These are phyloP conservation scores for Eremobia ochroleuca DNA, from an alignment of 2,888 invertebrate genomes.

Conservation along the genomic window DNA sequence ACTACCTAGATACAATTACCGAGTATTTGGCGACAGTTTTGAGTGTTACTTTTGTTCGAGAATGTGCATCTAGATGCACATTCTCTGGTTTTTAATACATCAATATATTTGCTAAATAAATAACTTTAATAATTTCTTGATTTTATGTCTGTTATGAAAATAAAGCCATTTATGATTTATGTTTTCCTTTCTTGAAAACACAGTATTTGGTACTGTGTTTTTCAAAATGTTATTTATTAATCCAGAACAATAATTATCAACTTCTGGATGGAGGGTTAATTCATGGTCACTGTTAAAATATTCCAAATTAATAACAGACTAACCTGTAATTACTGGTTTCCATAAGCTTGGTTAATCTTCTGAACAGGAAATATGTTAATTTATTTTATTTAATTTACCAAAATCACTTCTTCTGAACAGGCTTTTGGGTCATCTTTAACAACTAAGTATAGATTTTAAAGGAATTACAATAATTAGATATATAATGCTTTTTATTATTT, in stretches of 20 bases:
- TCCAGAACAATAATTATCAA: no score
- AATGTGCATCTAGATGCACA: no score
- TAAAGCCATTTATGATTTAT: background rate
- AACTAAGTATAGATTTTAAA: background rate
- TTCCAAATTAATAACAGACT: no score
- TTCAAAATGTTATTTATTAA: background rate
- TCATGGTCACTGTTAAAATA: no score
- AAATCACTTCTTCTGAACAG: background rate
- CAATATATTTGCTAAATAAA: no score
- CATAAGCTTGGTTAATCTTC: background rate
- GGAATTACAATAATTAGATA: background rate
- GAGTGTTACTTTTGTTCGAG: no score
- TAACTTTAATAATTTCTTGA: background rate
- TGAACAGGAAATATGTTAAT: background rate
- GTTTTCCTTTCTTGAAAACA: background rate
- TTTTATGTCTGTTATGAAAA: background rate
- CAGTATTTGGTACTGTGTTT: no score
- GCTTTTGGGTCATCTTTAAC: background rate
- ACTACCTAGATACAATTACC: no score
- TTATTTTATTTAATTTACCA: background rate
- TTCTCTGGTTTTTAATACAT: no score
- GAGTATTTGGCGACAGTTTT: no score
- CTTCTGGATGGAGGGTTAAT: no score
- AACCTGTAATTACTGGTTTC: no score
- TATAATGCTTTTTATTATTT: background rate